phyloP scores from a whole-genome alignment of 2,888 invertebrate genomes.

The Temnothorax unifasciatus region DNA sequence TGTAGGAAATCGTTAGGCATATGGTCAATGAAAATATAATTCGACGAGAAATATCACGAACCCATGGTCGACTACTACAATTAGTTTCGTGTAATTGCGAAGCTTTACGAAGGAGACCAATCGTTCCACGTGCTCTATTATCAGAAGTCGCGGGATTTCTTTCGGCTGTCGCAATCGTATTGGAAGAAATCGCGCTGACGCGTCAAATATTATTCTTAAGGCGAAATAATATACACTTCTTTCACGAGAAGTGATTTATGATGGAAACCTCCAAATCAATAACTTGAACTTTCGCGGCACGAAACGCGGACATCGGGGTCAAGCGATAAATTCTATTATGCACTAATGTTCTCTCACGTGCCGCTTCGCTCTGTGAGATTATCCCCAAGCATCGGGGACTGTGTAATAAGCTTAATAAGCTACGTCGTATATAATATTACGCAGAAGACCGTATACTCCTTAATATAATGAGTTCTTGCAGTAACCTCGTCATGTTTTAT shows the following conservation, averaged over 20 bases:
- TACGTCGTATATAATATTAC: background rate
- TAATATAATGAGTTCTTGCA: background rate
- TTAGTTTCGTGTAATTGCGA: slow-evolving; percentile 35
- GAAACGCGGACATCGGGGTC: slow-evolving; percentile 58
- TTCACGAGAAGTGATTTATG: slow-evolving; percentile 26
- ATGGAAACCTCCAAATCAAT: slow-evolving; percentile 60
- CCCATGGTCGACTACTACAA: background rate
- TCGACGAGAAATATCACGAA: background rate
- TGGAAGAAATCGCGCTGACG: background rate
- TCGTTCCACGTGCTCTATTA: background rate
- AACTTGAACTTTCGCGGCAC: slow-evolving; percentile 48
- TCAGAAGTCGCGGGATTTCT: background rate
- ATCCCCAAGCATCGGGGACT: background rate
- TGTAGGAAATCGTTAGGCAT: background rate
- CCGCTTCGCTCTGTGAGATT: slow-evolving; percentile 12
- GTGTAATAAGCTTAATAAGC: slow-evolving; percentile 25
- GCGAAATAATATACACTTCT: background rate
- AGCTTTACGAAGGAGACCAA: slow-evolving; percentile 27
- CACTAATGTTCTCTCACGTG: background rate
- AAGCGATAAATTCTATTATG: slow-evolving; percentile 28
- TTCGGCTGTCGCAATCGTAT: background rate
- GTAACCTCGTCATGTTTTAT: background rate
- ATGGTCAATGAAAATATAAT: background rate
- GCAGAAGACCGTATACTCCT: background rate
- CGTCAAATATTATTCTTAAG: background rate